Evolutionary conservation across 2,113 vertebrate species (phyloP).

Genomic region (Stigmatopora argus): DNA sequence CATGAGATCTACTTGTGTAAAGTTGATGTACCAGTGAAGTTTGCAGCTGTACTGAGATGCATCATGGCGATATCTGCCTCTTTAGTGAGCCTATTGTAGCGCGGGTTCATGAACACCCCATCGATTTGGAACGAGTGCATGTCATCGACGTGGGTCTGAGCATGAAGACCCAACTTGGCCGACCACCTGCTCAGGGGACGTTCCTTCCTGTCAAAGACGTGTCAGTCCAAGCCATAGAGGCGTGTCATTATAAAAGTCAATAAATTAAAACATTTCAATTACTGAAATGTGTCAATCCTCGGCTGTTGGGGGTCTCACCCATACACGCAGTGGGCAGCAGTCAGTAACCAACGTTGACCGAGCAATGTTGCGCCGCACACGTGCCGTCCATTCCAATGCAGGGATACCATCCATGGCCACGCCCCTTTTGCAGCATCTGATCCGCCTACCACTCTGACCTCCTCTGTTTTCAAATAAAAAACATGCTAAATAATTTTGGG

Average conservation of each 20-base stretch:
- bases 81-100: conserved; percentile 77
- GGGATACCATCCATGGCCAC: conserved; percentile 87
- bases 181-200: conserved; percentile 72
- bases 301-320: conserved; percentile 71
- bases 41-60: conserved; percentile 75
- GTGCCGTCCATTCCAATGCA: conserved; percentile 62
- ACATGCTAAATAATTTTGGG: not conserved
- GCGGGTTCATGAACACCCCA: conserved; percentile 76
- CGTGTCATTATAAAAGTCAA: not conserved
- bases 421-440: conserved; percentile 68
- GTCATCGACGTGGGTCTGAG: conserved; percentile 52
- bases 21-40: conserved; percentile 72
- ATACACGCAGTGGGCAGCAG: conserved; percentile 88
- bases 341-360: conserved; percentile 80
- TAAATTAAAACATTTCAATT: not conserved
- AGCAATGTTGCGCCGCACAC: conserved; percentile 81
- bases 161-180: conserved; percentile 75
- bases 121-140: conserved; percentile 63
- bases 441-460: conserved; percentile 76
- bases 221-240: not conserved
- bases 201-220: conserved; percentile 72
- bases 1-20: not conserved
- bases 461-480: conserved; percentile 16
- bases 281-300: not conserved
- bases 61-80: conserved; percentile 83